These are phyloP conservation scores for Tenthredo livida DNA, from an alignment of 2,888 invertebrate species.

Conservation along the genomic window DNA sequence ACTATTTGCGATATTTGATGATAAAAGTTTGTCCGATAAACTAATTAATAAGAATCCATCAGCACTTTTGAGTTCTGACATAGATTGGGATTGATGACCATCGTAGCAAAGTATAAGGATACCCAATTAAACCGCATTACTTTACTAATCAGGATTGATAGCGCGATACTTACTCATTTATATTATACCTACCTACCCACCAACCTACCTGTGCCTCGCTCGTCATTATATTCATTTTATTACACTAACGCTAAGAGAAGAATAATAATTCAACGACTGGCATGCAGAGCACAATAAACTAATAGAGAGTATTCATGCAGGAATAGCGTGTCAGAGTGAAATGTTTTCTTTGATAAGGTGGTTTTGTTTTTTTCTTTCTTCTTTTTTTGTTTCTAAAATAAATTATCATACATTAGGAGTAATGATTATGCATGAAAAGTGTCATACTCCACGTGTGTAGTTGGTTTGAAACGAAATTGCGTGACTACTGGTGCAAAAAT, in stretches of 20 bases:
- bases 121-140: constrained; percentile 42
- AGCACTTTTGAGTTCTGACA: constrained; percentile 21
- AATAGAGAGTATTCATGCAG: neutral
- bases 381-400: neutral
- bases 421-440: constrained; percentile 3
- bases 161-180: constrained; percentile 17
- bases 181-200: neutral
- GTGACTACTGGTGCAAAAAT: neutral
- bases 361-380: neutral
- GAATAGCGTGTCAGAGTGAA: neutral
- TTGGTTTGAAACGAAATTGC: neutral
- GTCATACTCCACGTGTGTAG: neutral
- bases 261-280: neutral
- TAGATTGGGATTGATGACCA: constrained; percentile 34
- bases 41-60: constrained; percentile 34
- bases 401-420: neutral
- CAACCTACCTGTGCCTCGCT: neutral
- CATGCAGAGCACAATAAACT: neutral
- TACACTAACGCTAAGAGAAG: neutral
- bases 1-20: neutral
- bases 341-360: constrained; percentile 3
- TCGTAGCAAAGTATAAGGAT: constrained; percentile 5
- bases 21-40: constrained; percentile 17
- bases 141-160: constrained; percentile 39
- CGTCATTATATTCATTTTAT: neutral